These are phyloP conservation scores for Leptobrachium leishanense DNA, from an alignment of 2,113 vertebrate genomes.

Conservation along the genomic window DNA sequence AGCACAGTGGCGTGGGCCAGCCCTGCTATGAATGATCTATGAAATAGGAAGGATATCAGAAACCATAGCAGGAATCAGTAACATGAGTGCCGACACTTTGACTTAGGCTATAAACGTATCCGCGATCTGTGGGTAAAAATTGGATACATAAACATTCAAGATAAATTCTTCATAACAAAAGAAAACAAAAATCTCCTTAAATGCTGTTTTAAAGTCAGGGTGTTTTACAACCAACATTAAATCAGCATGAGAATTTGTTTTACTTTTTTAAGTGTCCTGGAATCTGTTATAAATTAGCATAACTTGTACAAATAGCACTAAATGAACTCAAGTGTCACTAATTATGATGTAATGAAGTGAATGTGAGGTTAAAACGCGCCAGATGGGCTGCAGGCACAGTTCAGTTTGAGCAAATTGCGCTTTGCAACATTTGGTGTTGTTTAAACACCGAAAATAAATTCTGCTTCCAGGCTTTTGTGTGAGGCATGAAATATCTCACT, in stretches of 20 bases:
- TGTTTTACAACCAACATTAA: not conserved
- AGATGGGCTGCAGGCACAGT: not conserved
- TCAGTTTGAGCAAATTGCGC: not conserved
- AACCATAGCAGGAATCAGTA: no score
- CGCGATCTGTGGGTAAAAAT: no score
- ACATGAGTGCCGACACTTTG: no score
- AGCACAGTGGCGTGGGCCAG: no score
- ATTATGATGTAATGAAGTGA: not conserved
- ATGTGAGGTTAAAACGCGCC: not conserved
- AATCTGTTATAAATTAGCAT: not conserved
- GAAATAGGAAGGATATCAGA: no score
- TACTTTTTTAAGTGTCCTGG: not conserved
- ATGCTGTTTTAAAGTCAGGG: no score
- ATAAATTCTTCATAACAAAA: no score
- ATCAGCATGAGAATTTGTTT: not conserved
- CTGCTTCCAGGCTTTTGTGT: not conserved
- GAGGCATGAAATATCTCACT: no score
- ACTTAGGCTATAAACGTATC: no score
- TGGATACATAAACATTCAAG: no score
- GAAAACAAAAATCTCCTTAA: no score
- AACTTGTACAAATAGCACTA: not conserved
- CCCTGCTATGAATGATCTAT: no score
- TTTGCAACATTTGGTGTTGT: not conserved
- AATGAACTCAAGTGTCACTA: not conserved
- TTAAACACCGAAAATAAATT: not conserved